phyloP scores from a whole-genome alignment of 2,797 vertebrate species.

The Enteromius unitaeniatus region DNA sequence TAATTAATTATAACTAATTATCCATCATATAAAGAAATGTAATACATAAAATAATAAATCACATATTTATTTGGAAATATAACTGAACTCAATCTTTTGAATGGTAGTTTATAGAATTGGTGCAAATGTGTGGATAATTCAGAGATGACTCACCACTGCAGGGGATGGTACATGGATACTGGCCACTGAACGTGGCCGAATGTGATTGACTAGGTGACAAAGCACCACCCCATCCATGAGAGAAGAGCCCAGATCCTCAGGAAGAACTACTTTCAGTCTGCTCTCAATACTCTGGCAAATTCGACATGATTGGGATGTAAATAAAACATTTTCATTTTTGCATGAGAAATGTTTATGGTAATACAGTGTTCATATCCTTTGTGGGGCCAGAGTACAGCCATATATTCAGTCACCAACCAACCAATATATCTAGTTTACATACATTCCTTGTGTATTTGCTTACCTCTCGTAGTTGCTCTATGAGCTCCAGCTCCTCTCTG shows the following conservation, averaged over 20 bases:
- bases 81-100: background rate
- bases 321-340: background rate
- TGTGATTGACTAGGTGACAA: constrained; percentile 93
- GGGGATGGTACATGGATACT: constrained; percentile 96
- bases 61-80: background rate
- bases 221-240: constrained; percentile 96
- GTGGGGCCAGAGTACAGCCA: too few species aligned
- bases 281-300: constrained; percentile 82
- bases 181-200: constrained; percentile 88
- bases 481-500: constrained; percentile 88
- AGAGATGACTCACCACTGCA: constrained; percentile 84
- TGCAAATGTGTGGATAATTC: constrained; percentile 19
- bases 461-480: constrained; percentile 78
- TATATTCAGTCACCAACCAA: background rate
- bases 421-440: background rate
- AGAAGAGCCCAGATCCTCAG: constrained; percentile 89
- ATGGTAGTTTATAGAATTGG: background rate
- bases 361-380: too few species aligned
- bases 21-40: too few species aligned
- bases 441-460: constrained; percentile 7
- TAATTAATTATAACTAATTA: too few species aligned
- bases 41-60: too few species aligned
- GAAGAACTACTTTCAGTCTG: constrained; percentile 88
- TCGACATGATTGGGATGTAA: background rate
- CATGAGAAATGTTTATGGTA: background rate